These are phyloP conservation scores for Hemicrepidius hirtus DNA, from an alignment of 2,888 invertebrate genomes.

Conservation along the genomic window DNA sequence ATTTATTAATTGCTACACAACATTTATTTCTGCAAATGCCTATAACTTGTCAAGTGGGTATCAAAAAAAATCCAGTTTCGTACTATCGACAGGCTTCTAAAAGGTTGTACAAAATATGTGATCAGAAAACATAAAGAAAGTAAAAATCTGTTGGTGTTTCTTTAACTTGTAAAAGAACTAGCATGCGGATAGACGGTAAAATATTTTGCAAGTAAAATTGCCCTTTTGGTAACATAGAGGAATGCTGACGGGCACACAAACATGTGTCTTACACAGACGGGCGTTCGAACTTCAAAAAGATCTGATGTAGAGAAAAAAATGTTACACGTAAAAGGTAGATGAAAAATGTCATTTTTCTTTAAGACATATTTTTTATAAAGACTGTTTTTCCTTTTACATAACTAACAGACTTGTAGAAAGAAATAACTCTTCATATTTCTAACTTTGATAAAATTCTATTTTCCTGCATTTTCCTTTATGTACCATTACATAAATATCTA, in stretches of 20 bases:
- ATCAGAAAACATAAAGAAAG: too few species aligned
- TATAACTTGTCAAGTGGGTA: too few species aligned
- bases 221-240: constrained; percentile 1
- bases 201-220: neutral
- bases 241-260: constrained; percentile 11
- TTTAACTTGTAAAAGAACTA: too few species aligned
- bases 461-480: too few species aligned
- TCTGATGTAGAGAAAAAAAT: constrained; percentile 5
- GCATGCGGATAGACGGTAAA: too few species aligned
- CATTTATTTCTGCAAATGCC: too few species aligned
- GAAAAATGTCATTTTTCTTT: constrained; percentile 18
- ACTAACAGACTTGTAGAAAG: neutral
- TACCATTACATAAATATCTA: too few species aligned
- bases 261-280: constrained; percentile 1
- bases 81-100: too few species aligned
- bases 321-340: constrained; percentile 19
- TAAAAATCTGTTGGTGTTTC: too few species aligned
- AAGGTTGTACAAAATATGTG: too few species aligned
- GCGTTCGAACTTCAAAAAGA: constrained; percentile 7
- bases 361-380: neutral
- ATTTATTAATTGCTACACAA: too few species aligned
- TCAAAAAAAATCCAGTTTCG: too few species aligned
- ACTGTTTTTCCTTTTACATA: neutral
- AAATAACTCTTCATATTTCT: neutral
- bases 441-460: neutral